Conservation (phyloP, 2,797 vertebrate species). For the Sebastes kiyomatsui region DNA sequence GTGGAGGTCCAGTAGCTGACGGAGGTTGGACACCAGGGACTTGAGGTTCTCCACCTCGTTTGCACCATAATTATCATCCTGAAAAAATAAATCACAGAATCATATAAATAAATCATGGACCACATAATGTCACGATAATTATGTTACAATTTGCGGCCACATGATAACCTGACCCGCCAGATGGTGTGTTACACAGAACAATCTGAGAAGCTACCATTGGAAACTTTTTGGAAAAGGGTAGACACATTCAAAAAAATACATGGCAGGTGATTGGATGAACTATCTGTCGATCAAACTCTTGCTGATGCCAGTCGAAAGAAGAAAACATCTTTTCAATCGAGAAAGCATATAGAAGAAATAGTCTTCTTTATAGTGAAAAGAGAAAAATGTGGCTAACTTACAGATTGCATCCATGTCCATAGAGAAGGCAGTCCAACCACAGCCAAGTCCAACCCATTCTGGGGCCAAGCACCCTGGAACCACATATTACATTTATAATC, state of each 20-base stretch:
- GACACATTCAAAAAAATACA: no score
- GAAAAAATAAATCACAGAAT: neutral
- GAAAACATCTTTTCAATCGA: no score
- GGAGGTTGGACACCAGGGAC: constrained; percentile 86
- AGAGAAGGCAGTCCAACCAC: constrained; percentile 85
- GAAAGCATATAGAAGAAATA: no score
- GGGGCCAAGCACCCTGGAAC: constrained; percentile 90
- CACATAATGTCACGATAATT: neutral
- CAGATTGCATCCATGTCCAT: constrained; percentile 86
- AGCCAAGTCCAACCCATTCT: constrained; percentile 92
- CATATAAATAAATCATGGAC: neutral
- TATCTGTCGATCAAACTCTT: no score
- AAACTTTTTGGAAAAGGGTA: no score
- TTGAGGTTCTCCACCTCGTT: constrained; percentile 87
- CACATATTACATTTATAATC: neutral
- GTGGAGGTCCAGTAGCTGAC: constrained; percentile 87
- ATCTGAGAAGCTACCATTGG: no score
- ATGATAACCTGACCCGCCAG: neutral
- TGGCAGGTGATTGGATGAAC: no score
- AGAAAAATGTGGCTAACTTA: constrained; percentile 66
- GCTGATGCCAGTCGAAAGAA: no score
- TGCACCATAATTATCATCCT: constrained; percentile 83
- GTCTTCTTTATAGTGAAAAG: neutral
- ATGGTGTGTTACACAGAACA: no score
- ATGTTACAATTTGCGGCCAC: neutral